Base-by-base conservation (phyloP, 2,888 invertebrate species). In the Tromatobia lineatoria region DNA sequence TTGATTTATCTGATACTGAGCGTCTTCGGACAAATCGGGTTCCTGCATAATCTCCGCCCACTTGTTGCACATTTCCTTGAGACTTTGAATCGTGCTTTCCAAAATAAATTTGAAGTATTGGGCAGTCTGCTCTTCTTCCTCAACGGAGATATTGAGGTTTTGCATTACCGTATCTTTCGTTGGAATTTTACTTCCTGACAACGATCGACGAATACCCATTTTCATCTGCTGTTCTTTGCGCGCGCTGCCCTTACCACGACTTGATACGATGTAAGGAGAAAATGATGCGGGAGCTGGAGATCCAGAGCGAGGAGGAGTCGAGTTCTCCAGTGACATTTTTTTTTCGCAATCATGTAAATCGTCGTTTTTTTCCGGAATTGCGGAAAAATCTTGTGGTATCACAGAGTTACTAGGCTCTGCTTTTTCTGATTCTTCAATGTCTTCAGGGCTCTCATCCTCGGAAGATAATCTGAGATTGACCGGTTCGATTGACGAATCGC, bases 1-100 rank as follows among this genome's bases (percentile, higher is more conserved):
- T 18, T 96, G 95, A 87, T 96, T 94, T 52, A 98, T 95, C 80
- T 94, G 92, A 89, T 95, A 95, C 90, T 94, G 91, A 0, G 95
- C 94, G 86, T 95, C 94, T 66, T 96, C 96, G 0, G 95, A 94
- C 15, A 88, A 86, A 50, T 86, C 85, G 0, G 92, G 90, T 20
- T 94, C 91, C 2, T 93, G 92, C 66, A 94, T 94, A 18, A 95
- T 94, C 25, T 90, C 90, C 3, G 94, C 94, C 96, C 96, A 96
- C 0, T 91, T 91, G 0, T 94, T 91, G 74, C 96, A 96, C 86
- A 95, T 89, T 54, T 93, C 94, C 0, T 94, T 94, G 66, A 96
- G 94, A 52, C 95, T 94, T 0, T 92, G 90, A 7, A 95, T 94
- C 91, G 96, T 96, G 0, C 94, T 94, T 0, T 95, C 91, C 18